Base-by-base conservation (phyloP, 2,113 vertebrate species). In the Oreochromis niloticus region DNA sequence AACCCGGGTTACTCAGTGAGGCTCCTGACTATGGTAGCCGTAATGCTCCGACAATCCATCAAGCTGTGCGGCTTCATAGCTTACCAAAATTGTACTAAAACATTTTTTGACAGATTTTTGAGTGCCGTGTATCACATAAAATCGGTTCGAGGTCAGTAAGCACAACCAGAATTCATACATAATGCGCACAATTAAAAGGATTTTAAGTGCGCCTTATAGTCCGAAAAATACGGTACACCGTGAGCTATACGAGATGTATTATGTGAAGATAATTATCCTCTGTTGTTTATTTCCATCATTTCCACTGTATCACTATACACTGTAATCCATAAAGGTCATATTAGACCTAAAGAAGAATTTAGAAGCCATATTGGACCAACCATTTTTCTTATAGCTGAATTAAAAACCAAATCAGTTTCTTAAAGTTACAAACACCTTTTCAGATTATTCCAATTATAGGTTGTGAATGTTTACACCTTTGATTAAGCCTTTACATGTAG, bases 251-350 rank as follows among this genome's bases (percentile, higher is more conserved):
- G 8, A 73, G 79, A 79, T 43, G 52, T 61, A 84, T 54, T 79
- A 52, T 27, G 39, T 3, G 32, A 55, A 82, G 83, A 83, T 85
- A 83, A 86, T 52, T 36, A 66, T 34, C 19, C 11, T 84, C 81
- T 83, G 41, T 56, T 88, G 71, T 86, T 73, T 83, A 84, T 89
- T 89, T 88, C 32, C 36, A 83, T 82, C 36, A 83, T 82, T 80
- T 68, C 17, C 57, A 22, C 30, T 57, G 10, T 56, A 88, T 87
- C 59, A 55, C 43, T n/a, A 55, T 30, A 50, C 19, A 83, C 30
- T 14, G 54, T 79, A 52, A 66, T 88, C 73, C 32, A 71, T 92
- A 81, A 91, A 55, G 19, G 24, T 59, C 85, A 39, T 32, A 84
- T 56, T 66, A 71, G 71, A 88, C 43, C 27, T 22, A 78, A 59